Conservation (phyloP, 1,140 invertebrate genomes). For the Cherax quadricarinatus region DNA sequence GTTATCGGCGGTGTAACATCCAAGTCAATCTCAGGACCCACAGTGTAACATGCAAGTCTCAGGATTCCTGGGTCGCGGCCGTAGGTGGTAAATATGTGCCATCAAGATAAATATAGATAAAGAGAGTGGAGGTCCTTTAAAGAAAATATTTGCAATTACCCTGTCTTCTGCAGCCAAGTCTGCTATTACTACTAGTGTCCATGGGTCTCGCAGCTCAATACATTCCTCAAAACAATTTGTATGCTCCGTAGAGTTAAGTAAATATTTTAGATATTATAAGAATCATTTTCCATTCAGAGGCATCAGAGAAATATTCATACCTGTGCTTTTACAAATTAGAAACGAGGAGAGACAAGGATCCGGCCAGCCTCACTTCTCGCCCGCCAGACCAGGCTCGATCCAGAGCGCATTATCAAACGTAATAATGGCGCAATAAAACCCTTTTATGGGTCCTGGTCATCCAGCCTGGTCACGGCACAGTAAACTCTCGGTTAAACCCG, state of each 20-base stretch:
- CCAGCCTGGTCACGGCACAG: slow-evolving; percentile 58
- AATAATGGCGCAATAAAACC: slow-evolving; percentile 66
- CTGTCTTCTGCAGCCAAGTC: not conserved
- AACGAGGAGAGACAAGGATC: too few species aligned
- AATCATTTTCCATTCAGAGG: not conserved
- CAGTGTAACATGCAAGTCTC: slow-evolving; percentile 36
- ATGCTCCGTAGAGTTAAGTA: not conserved
- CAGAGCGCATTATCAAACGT: slow-evolving; percentile 65
- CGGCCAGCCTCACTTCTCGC: not conserved
- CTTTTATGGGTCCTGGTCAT: slow-evolving; percentile 66
- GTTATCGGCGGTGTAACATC: too few species aligned
- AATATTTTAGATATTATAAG: not conserved
- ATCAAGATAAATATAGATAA: slow-evolving; percentile 65
- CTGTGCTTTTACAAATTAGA: not conserved
- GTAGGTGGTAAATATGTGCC: slow-evolving; percentile 61
- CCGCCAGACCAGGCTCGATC: slow-evolving; percentile 35
- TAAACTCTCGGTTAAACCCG: slow-evolving; percentile 52
- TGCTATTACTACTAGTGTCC: not conserved
- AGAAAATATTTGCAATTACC: slow-evolving; percentile 62
- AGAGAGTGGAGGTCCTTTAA: slow-evolving; percentile 46
- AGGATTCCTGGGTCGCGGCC: slow-evolving; percentile 40
- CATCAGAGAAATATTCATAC: not conserved
- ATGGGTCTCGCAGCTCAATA: not conserved
- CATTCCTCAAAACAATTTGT: not conserved
- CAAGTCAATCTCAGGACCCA: too few species aligned